phyloP scores from a whole-genome alignment of 2,888 invertebrate genomes.

The Hermodice carunculata region DNA sequence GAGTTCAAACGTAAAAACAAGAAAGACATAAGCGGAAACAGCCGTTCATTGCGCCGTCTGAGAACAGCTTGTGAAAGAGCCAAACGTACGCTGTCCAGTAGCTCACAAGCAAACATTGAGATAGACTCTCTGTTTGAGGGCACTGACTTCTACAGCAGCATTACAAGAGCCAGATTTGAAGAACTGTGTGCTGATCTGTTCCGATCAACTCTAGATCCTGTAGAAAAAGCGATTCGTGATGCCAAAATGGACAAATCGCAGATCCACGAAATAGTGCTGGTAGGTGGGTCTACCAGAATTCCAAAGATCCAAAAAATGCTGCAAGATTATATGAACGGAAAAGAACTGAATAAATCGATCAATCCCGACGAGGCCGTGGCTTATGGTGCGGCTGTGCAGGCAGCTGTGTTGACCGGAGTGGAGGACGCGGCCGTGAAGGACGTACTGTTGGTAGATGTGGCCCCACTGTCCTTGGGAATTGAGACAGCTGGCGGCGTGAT shows the following conservation, averaged over 20 bases:
- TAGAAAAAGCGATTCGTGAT: conserved; percentile 83
- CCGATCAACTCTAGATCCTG: conserved; percentile 79
- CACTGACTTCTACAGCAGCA: conserved; percentile 60
- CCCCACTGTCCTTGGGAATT: conserved; percentile 71
- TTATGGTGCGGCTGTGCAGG: conserved; percentile 44
- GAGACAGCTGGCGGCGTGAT: conserved; percentile 73
- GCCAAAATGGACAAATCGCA: conserved; percentile 83
- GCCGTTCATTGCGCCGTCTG: conserved; percentile 54
- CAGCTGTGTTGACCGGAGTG: conserved; percentile 71
- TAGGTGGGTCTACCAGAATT: conserved; percentile 75
- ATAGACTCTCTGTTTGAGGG: conserved; percentile 62
- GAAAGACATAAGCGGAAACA: conserved; percentile 52
- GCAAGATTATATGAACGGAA: conserved; percentile 72
- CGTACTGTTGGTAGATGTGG: conserved; percentile 83
- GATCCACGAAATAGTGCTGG: conserved; percentile 85
- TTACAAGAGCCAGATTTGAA: conserved; percentile 63
- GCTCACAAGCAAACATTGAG: conserved; percentile 56
- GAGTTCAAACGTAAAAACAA: conserved; percentile 58
- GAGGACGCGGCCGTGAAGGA: conserved; percentile 76
- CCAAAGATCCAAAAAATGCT: conserved; percentile 64
- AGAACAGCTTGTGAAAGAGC: conserved; percentile 62
- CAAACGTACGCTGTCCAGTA: conserved; percentile 59
- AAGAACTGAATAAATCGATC: conserved; percentile 87
- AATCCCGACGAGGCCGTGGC: conserved; percentile 58
- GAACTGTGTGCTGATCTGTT: conserved; percentile 60